These are phyloP conservation scores for Dermatemys mawii DNA, from an alignment of 2,113 vertebrate species.

Conservation along the genomic window DNA sequence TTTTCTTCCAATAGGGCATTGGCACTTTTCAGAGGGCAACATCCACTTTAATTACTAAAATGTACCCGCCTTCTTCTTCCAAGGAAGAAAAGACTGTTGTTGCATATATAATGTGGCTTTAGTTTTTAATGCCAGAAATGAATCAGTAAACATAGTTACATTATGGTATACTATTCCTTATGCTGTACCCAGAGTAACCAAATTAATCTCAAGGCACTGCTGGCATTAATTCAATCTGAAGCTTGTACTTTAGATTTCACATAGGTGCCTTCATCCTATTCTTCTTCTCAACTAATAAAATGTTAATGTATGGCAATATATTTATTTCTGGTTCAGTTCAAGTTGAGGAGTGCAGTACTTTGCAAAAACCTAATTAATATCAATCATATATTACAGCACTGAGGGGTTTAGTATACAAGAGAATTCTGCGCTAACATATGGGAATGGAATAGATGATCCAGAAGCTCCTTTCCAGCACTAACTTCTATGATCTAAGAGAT, in stretches of 20 bases:
- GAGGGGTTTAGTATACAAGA: constrained; percentile 47
- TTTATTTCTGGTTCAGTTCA: constrained; percentile 81
- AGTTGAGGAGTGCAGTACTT: constrained; percentile 73
- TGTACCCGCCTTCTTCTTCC: constrained; percentile 58
- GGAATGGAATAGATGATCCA: constrained; percentile 55
- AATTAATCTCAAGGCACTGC: constrained; percentile 79
- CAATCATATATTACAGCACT: constrained; percentile 75
- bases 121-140: constrained; percentile 76
- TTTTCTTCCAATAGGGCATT: constrained; percentile 30
- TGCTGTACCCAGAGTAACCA: constrained; percentile 77
- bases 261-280: constrained; percentile 75
- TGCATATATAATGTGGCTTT: constrained; percentile 72
- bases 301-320: constrained; percentile 80
- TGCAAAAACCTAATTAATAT: constrained; percentile 81
- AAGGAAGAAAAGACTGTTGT: constrained; percentile 69
- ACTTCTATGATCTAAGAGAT: constrained; percentile 29
- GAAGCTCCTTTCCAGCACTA: constrained; percentile 21
- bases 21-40: constrained; percentile 63
- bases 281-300: constrained; percentile 77
- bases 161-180: constrained; percentile 76
- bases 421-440: constrained; percentile 10
- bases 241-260: constrained; percentile 74
- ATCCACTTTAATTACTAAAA: constrained; percentile 75
- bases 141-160: constrained; percentile 78
- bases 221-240: constrained; percentile 78